Evolutionary conservation across 2,888 invertebrate species (phyloP).

Genomic region (Dicyrtomina minuta): DNA sequence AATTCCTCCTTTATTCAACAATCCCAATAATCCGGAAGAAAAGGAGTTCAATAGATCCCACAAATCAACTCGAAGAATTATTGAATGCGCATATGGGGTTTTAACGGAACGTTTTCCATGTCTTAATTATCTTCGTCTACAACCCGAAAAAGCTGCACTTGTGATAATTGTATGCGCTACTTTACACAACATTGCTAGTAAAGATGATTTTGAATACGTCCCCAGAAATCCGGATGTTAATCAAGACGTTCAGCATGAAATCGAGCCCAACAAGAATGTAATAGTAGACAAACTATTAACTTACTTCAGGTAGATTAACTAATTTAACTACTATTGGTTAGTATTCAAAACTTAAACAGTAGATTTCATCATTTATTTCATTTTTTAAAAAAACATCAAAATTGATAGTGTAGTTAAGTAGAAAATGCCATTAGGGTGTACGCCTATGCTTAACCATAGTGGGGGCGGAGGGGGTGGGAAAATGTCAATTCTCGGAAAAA

Average conservation of each 20-base stretch:
- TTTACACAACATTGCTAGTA: slow-evolving; percentile 17
- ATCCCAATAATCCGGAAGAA: not conserved
- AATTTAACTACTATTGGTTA: not conserved
- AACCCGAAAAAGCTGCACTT: slow-evolving; percentile 8
- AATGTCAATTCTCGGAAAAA: no score
- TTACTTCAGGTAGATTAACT: not conserved
- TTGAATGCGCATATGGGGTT: slow-evolving; percentile 23
- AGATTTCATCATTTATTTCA: not conserved
- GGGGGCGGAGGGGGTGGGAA: no score
- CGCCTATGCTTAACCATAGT: no score
- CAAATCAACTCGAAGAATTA: slow-evolving; percentile 12
- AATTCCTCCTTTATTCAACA: slow-evolving; percentile 8
- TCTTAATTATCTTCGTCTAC: slow-evolving; percentile 17
- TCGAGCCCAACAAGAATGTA: not conserved
- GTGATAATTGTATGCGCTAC: slow-evolving; percentile 15
- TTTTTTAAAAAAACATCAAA: no score
- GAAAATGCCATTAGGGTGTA: no score
- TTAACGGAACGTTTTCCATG: slow-evolving; percentile 29
- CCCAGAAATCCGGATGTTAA: not conserved
- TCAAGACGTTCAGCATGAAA: not conserved
- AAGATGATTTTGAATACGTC: not conserved
- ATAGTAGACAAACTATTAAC: not conserved
- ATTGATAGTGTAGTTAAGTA: no score
- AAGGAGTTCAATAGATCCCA: slow-evolving; percentile 1
- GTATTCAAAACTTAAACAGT: not conserved